Evolutionary conservation across 2,113 vertebrate species (phyloP), one percentile per base, ranked within the genome.

Genomic region (Archilochus colubris): DNA sequence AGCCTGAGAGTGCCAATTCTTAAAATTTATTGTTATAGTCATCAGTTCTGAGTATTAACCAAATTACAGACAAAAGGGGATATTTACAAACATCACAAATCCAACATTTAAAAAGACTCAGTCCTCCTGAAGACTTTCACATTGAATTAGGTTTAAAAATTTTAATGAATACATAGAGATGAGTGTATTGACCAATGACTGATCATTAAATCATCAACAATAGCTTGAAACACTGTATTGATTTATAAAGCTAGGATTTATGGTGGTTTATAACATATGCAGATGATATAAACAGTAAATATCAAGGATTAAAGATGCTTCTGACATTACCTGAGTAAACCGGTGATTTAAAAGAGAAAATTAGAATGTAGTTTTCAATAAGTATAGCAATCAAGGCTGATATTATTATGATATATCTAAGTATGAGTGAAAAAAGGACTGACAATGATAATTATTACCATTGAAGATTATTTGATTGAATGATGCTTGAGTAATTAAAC

Each of bases 391-490:
- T 95, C 83, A 90, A 86, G 40, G 51, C 46, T 83, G 24, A 86
- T 86, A 91, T 44, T 75, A 84, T 81, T 57, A 54, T 48, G 57
- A 84, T 79, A 82, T 58, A 96, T 48, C 53, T 88, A 94, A 89
- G 40, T 44, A 76, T 28, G 18, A 80, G 33, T 67, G 48, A 91
- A 58, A 80, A 95, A 95, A 86, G 69, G 57, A 68, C 40, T 51
- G 69, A 96, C 79, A 96, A 88, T 86, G 84, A 94, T 95, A 90
- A 88, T 91, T 85, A 90, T 55, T 82, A 76, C 22, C 33, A 86
- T 2, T 61, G 75, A 94, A 94, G 48, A 93, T 58, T 28, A 90
- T 93, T 94, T 94, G 83, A 96, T 96, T 89, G 95, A 96, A 87
- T 75, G 27, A 84, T 75, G 67, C 80, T 94, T 80, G 92, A 75